Base-by-base conservation (phyloP, 2,113 vertebrate genomes). In the Suricata suricatta region DNA sequence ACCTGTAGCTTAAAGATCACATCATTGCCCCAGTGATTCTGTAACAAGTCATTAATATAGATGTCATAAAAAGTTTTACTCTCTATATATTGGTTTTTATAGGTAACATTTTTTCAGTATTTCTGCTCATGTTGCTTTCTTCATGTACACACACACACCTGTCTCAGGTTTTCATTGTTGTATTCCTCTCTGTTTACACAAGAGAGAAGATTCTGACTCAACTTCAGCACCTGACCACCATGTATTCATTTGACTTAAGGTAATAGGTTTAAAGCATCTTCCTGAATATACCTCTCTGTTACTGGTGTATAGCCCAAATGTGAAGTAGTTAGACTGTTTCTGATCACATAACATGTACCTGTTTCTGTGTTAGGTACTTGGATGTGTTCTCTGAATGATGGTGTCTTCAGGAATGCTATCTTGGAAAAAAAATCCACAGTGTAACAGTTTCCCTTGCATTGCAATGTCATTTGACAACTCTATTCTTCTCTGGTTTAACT, bases 401-500 rank as follows among this genome's bases (percentile, higher is more conserved):
- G 15, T 69, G 38, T 94, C 35, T 71, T 31, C 21, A 95, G 52
- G 44, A 95, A 71, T 38, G 8, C 7, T 81, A 27, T n/a, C 66
- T 69, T 50, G 4, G 54, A 81, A 66, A 64, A 66, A 74, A 81
- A 50, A 2, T 50, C 21, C 25, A 69, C 44, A 33, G 60, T 12
- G 7, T n/a, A 57, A 8, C 9, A 63, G 41, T 64, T 98, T 95
- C 68, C 47, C 66, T 84, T 97, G 88, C 52, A 41, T 63, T 86
- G 38, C 23, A 44, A 10, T 91, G n/a, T 31, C 66, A 95, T 72
- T 93, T 68, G 91, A 94, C 91, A 97, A 71, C 60, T 89, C 63
- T 96, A 72, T 94, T 97, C 82, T 82, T 82, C 23, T 54, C 63
- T 93, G 77, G 44, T n/a, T 97, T 98, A 97, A 86, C 81, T 93